Evolutionary conservation across 2,888 invertebrate genomes (phyloP), one percentile per base, ranked within the genome.

Genomic region (Drosophila colorata): DNA sequence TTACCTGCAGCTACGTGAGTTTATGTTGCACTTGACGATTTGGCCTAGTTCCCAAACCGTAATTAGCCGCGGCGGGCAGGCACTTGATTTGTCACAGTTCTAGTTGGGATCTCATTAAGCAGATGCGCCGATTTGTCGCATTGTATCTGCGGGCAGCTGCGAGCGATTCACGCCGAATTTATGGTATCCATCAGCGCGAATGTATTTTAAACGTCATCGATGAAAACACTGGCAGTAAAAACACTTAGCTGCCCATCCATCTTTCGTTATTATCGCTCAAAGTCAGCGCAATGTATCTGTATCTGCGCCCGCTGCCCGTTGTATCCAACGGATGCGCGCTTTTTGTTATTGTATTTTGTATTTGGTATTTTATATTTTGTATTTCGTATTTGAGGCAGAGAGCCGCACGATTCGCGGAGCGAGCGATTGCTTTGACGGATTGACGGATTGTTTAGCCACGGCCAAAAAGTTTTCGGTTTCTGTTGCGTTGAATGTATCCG

Each of bases 401-500:
- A 65, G 55, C 52, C 60, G 49, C 63, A 48, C 75, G 61, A 74
- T 69, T 74, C 79, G 66, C 69, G 71, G 49, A 66, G 66, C 61
- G 37, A 59, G 58, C 77, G 67, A 58, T 63, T 68, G 74, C 85
- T 81, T 66, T 71, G 76, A 71, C 71, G 86, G 64, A 69, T 85
- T 88, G 88, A 78, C 69, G 75, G 63, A 75, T 75, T 75, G 74
- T 43, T 74, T 74, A 57, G 74, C 79, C 53, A 53, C 59, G 60
- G 59, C 58, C 58, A 76, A 73, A 73, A 72, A 48, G 55, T 73
- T 68, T 65, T 65, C 53, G 13, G 72, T 65, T 63, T 53, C 63
- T 37, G 61, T 35, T 59, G 49, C 69, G 74, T 60, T 87, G 76
- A 83, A 79, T 87, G 87, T 90, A 88, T 89, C 91, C 92, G 92